Percentiles rank a stretch among this genome's conserved stretches.
phyloP scores from a whole-genome alignment of 2,797 vertebrate genomes.

The Gephyroberyx darwinii region DNA sequence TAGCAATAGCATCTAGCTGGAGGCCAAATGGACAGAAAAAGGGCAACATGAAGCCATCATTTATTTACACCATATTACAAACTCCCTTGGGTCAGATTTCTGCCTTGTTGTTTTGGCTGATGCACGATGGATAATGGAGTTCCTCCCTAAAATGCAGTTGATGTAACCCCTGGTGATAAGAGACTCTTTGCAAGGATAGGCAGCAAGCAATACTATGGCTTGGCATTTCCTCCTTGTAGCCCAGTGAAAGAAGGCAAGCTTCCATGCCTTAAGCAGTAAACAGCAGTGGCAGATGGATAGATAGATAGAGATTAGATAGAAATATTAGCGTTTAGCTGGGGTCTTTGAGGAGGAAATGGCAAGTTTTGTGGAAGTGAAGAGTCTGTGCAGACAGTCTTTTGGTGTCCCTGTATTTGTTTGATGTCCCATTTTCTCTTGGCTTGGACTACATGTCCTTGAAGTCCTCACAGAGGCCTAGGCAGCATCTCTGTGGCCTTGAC shows the following conservation, averaged over 20 bases:
- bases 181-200: too few species aligned
- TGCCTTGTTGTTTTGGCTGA: too few species aligned
- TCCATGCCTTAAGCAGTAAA: slow-evolving; percentile 25
- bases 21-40: too few species aligned
- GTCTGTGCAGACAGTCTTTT: slow-evolving; percentile 28
- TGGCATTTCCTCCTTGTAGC: slow-evolving; percentile 38
- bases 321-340: slow-evolving; percentile 17
- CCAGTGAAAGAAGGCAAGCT: slow-evolving; percentile 13
- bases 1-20: too few species aligned
- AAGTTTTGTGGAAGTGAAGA: slow-evolving; percentile 2
- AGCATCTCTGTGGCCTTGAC: neutral
- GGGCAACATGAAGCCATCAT: neutral
- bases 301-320: too few species aligned
- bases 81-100: too few species aligned
- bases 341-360: slow-evolving; percentile 26
- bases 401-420: slow-evolving; percentile 4
- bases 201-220: too few species aligned
- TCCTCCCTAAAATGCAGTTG: too few species aligned
- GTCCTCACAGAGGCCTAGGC: neutral
- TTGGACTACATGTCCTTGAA: neutral
- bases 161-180: too few species aligned
- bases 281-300: slow-evolving; percentile 47
- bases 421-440: neutral
- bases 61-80: slow-evolving; percentile 48
- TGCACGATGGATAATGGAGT: too few species aligned